Conservation (phyloP, 2,888 invertebrate species). For the Stomorhina lunata region DNA sequence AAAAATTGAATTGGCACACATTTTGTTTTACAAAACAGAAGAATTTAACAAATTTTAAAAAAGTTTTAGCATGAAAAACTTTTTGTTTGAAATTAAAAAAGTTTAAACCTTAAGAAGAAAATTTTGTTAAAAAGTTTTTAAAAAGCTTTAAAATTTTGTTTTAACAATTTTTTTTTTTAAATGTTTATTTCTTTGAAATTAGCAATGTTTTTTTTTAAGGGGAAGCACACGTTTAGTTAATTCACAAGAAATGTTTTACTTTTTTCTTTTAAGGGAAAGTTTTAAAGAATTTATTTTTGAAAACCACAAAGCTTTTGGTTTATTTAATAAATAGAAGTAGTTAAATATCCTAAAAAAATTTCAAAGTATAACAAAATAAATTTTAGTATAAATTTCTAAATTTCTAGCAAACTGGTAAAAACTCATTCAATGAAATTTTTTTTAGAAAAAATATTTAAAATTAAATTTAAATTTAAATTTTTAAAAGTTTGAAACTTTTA, state of each 20-base stretch:
- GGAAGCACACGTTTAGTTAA: conserved; percentile 41
- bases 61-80: too few relatives aligned
- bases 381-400: too few relatives aligned
- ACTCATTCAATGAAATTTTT: too few relatives aligned
- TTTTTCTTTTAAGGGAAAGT: neutral
- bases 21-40: conserved; percentile 36
- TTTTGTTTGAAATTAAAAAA: neutral
- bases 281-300: conserved; percentile 14
- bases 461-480: too few relatives aligned
- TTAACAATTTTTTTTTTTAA: neutral
- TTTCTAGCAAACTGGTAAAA: too few relatives aligned
- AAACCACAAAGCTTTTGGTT: conserved; percentile 32
- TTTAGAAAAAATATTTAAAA: too few relatives aligned
- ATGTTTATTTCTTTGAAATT: conserved; percentile 47
- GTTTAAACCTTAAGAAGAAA: neutral
- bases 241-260: conserved; percentile 5
- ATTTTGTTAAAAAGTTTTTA: neutral
- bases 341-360: neutral
- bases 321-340: neutral
- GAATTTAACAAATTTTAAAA: too few relatives aligned
- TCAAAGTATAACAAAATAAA: too few relatives aligned
- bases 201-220: conserved; percentile 37
- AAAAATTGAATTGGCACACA: conserved; percentile 54
- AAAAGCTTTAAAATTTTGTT: neutral
- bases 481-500: too few relatives aligned